phyloP scores from a whole-genome alignment of 2,797 vertebrate genomes.

The Triplophysa bombifrons region DNA sequence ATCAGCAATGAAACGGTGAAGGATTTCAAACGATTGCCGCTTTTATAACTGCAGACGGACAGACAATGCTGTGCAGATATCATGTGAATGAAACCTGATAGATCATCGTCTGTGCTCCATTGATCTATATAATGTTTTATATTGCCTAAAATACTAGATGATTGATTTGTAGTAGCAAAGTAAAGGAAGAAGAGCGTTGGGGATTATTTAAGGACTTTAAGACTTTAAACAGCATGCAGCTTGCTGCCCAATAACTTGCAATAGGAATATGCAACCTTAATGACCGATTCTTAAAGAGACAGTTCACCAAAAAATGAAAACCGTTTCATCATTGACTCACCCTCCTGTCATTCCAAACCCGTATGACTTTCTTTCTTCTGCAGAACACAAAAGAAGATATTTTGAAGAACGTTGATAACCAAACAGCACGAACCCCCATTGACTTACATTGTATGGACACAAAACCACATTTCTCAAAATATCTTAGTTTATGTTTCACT shows the following conservation, averaged over 20 bases:
- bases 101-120: conserved; percentile 24
- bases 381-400: no score
- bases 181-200: conserved; percentile 47
- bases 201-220: conserved; percentile 5
- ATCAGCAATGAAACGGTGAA: conserved; percentile 47
- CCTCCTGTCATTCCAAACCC: no score
- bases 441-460: no score
- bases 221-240: background rate
- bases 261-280: background rate
- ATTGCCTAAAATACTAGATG: conserved; percentile 17
- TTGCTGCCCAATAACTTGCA: no score
- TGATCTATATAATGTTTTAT: conserved; percentile 35
- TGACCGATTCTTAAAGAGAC: background rate
- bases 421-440: no score
- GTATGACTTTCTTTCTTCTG: no score
- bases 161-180: conserved; percentile 38
- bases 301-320: no score
- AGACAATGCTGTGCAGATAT: conserved; percentile 22
- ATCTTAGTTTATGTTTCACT: no score
- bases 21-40: conserved; percentile 16
- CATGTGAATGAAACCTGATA: conserved; percentile 29
- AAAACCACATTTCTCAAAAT: no score
- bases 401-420: no score
- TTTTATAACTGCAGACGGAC: conserved; percentile 27
- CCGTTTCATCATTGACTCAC: no score